phyloP scores from a whole-genome alignment of 1,140 invertebrate species.

The Nephila pilipes region DNA sequence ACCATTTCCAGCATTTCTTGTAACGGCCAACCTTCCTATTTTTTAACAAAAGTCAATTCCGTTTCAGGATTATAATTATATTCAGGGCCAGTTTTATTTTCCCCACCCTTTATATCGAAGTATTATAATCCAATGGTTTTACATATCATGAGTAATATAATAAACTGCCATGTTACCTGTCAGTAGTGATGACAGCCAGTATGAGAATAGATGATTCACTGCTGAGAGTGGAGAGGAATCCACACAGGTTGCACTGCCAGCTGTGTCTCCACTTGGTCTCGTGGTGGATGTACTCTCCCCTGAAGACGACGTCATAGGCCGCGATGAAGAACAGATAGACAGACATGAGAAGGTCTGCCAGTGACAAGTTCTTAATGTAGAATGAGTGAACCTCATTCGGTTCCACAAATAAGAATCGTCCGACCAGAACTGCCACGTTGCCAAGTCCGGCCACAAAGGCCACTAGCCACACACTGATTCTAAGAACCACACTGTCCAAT shows the following conservation, averaged over 20 bases:
- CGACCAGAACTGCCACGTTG: conserved; percentile 85
- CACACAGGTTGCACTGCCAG: conserved; percentile 89
- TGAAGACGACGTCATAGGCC: conserved; percentile 85
- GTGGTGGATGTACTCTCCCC: conserved; percentile 85
- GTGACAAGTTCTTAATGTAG: conserved; percentile 88
- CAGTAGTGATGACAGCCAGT: conserved; percentile 88
- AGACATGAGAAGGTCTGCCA: conserved; percentile 90
- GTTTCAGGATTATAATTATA: too few species aligned
- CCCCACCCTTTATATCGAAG: too few species aligned
- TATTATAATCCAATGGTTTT: too few species aligned
- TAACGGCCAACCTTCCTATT: too few species aligned
- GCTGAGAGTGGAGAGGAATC: conserved; percentile 79
- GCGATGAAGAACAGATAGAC: conserved; percentile 89
- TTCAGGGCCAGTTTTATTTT: too few species aligned
- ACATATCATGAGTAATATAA: too few species aligned
- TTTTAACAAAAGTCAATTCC: too few species aligned
- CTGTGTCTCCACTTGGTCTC: conserved; percentile 86
- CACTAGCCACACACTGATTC: conserved; percentile 87
- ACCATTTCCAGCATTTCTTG: too few species aligned
- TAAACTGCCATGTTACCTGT: conserved; percentile 81
- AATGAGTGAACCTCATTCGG: conserved; percentile 81
- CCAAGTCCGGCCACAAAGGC: conserved; percentile 85
- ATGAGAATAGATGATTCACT: conserved; percentile 87
- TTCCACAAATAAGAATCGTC: conserved; percentile 84
- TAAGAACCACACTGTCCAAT: conserved; percentile 84